phyloP scores from a whole-genome alignment of 2,113 vertebrate species.

The Oryzias melastigma region DNA sequence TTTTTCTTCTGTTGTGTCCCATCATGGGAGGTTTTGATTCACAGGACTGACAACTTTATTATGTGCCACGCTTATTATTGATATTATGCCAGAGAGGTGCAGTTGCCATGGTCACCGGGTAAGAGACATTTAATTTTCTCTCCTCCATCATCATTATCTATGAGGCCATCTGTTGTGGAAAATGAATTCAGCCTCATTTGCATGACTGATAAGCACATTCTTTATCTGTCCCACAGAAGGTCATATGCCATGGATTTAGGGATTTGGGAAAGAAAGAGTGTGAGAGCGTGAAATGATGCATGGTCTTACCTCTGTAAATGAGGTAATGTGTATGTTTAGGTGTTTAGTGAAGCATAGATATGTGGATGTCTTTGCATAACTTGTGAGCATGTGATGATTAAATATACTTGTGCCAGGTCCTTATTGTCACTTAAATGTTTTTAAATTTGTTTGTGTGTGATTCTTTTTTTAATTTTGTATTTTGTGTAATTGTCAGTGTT shows the following conservation, averaged over 20 bases:
- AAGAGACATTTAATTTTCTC: slow-evolving; percentile 99
- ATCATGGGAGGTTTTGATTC: slow-evolving; percentile 87
- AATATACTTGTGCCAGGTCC: slow-evolving; percentile 65
- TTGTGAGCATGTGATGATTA: slow-evolving; percentile 67
- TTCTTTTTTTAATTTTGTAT: slow-evolving; percentile 3
- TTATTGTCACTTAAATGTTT: slow-evolving; percentile 55
- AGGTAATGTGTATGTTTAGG: slow-evolving; percentile 54
- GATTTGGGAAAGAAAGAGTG: slow-evolving; percentile 71
- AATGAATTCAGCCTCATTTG: slow-evolving; percentile 99
- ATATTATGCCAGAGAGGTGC: slow-evolving; percentile 95
- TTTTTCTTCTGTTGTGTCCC: slow-evolving; percentile 36
- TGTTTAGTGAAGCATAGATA: slow-evolving; percentile 34
- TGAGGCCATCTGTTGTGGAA: slow-evolving; percentile 99
- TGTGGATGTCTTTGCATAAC: slow-evolving; percentile 65
- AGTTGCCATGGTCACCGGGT: slow-evolving; percentile 99
- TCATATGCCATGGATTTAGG: slow-evolving; percentile 99
- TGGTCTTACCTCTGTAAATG: slow-evolving; percentile 57
- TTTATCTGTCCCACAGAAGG: slow-evolving; percentile 99
- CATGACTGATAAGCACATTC: slow-evolving; percentile 99
- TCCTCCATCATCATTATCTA: slow-evolving; percentile 99
- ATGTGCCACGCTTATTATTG: slow-evolving; percentile 99
- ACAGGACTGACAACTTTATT: slow-evolving; percentile 99
- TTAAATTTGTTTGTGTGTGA: slow-evolving; percentile 40
- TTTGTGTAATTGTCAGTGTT: slow-evolving; percentile 1
- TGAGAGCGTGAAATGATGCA: slow-evolving; percentile 64